These are phyloP conservation scores for Limanda limanda DNA, from an alignment of 2,113 vertebrate species.

Conservation along the genomic window DNA sequence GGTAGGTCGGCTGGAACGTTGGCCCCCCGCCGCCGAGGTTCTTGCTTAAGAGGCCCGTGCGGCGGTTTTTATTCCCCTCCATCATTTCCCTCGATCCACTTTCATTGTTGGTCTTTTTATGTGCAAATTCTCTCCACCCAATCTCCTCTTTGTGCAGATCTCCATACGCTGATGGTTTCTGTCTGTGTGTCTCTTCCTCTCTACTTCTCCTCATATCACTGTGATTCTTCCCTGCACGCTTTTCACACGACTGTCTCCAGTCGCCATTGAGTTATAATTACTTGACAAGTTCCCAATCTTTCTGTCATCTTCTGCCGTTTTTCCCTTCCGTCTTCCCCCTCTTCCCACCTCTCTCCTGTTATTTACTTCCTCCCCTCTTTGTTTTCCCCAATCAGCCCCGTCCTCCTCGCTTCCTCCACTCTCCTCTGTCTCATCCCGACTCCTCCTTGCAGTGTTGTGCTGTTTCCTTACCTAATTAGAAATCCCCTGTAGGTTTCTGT, in stretches of 20 bases:
- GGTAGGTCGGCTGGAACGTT: constrained; percentile 37
- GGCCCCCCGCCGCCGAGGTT: constrained; percentile 29
- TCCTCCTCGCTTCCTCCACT: constrained; percentile 34
- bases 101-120: constrained; percentile 33
- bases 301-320: constrained; percentile 50
- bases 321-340: constrained; percentile 22
- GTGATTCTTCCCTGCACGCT: not conserved
- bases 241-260: constrained; percentile 25
- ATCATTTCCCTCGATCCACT: constrained; percentile 29
- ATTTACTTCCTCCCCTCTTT: constrained; percentile 44
- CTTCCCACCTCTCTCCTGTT: constrained; percentile 40
- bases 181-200: constrained; percentile 17
- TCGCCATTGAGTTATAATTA: constrained; percentile 38
- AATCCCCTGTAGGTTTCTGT: constrained; percentile 67
- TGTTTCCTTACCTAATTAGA: constrained; percentile 75
- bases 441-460: constrained; percentile 34
- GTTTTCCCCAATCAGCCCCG: constrained; percentile 29
- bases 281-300: constrained; percentile 56
- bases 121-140: constrained; percentile 24
- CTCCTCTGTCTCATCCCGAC: constrained; percentile 33
- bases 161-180: constrained; percentile 12
- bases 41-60: constrained; percentile 18
- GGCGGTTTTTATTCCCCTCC: constrained; percentile 1
- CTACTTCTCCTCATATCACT: constrained; percentile 14
- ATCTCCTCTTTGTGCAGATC: constrained; percentile 21